Conservation (phyloP, 2,888 invertebrate species). For the Pecten maximus region DNA sequence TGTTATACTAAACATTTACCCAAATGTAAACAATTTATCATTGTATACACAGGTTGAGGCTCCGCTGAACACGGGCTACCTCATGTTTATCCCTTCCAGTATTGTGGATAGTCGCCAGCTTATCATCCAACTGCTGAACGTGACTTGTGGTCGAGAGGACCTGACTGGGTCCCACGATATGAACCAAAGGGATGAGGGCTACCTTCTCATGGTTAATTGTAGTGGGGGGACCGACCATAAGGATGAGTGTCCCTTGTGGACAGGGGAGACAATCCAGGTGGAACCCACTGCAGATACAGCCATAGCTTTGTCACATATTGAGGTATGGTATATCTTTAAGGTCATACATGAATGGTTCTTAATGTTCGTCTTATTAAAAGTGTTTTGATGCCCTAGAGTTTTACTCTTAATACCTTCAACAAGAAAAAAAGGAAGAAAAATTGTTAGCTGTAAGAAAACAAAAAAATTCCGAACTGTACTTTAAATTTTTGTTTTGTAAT, state of each 20-base stretch:
- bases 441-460: no score
- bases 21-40: neutral
- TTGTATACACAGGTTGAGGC: slow-evolving; percentile 75
- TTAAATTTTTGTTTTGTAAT: no score
- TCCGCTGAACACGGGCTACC: slow-evolving; percentile 81
- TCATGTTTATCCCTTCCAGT: slow-evolving; percentile 82
- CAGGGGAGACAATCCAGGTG: slow-evolving; percentile 80
- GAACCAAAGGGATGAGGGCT: slow-evolving; percentile 73
- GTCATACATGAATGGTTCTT: neutral
- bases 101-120: slow-evolving; percentile 79
- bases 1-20: neutral
- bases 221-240: slow-evolving; percentile 68
- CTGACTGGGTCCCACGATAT: slow-evolving; percentile 56
- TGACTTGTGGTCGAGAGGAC: slow-evolving; percentile 83
- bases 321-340: slow-evolving; percentile 71
- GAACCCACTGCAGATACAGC: slow-evolving; percentile 83
- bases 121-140: slow-evolving; percentile 83
- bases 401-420: no score
- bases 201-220: slow-evolving; percentile 81
- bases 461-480: no score
- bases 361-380: no score
- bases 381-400: no score
- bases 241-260: slow-evolving; percentile 76
- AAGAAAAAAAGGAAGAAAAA: no score
- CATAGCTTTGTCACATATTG: slow-evolving; percentile 83